Conservation (phyloP, 2,797 vertebrate species). For the Cyprinodon diabolis region DNA sequence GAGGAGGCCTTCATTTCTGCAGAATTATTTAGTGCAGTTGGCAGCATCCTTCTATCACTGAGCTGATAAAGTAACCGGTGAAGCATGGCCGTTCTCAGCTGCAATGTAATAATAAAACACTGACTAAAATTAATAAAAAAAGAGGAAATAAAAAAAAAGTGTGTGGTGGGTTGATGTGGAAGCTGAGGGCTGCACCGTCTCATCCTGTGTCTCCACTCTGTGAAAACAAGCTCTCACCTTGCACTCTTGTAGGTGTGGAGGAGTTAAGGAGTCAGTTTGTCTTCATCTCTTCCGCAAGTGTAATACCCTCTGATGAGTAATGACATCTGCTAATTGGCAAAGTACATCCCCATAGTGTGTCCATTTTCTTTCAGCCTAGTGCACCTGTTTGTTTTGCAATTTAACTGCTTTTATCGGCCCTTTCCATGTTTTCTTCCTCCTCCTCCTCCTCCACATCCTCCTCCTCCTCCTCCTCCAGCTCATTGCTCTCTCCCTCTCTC, state of each 20-base stretch:
- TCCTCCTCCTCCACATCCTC: conserved; percentile 9
- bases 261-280: conserved; percentile 39
- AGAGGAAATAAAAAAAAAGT: conserved; percentile 18
- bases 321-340: conserved; percentile 72
- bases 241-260: conserved; percentile 20
- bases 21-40: background rate
- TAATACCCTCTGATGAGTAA: conserved; percentile 47
- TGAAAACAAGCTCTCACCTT: conserved; percentile 41
- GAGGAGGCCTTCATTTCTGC: background rate
- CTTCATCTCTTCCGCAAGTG: conserved; percentile 42
- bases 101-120: background rate
- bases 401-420: conserved; percentile 33
- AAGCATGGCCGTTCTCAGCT: background rate
- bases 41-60: background rate
- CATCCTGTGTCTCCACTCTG: conserved; percentile 46
- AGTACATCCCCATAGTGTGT: conserved; percentile 36
- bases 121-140: conserved; percentile 5
- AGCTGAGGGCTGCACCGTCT: conserved; percentile 18
- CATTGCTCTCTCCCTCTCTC: conserved; percentile 44
- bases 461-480: conserved; percentile 20
- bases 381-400: conserved; percentile 27
- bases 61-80: background rate
- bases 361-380: conserved; percentile 31
- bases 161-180: conserved; percentile 15
- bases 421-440: conserved; percentile 12